Base-by-base conservation (phyloP, 1,140 invertebrate species). In the Hyposmocoma kahamanoa region DNA sequence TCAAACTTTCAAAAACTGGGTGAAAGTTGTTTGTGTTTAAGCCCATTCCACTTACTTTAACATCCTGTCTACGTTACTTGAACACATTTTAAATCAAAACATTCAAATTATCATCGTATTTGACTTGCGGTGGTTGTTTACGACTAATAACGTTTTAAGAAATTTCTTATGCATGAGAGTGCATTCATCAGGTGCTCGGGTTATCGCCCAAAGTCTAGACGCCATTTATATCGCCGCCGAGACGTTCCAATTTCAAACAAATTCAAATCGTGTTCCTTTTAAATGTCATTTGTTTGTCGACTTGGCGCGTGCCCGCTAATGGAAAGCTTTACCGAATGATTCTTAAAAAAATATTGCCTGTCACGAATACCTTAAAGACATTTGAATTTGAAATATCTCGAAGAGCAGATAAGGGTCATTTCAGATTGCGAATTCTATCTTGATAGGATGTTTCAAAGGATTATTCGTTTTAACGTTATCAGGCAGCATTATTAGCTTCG, bases 241-340 rank as follows among this genome's bases (percentile, higher is more conserved):
- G 68, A 73, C 71, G 62, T 72, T 78, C 70, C 67, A 76, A 77
- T 80, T 80, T 74, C 67, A 72, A 72, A 78, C 62, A 71, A 75
- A 74, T 53, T 71, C 62, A 70, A 80, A 72, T 77, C 65, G 72
- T 67, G 67, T 80, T 76, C 68, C 65, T 76, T 76, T 62, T 71
- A 76, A 75, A 84, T 81, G 80, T 76, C 80, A 79, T 84, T 84
- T 77, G 72, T 79, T 75, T 78, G 63, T 77, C 63, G 69, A 76
- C 58, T 59, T 62, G 67, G 73, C 77, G 70, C 80, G 80, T 81
- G 80, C 80, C 71, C 54, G 61, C 76, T 84, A 82, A 84, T 84
- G 79, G 79, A 80, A 80, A 80, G 77, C 75, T 67, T 72, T 72
- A 68, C 61, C 62, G 55, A 71, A 65, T 62, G 59, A 67, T 65